Percentiles rank a stretch among this genome's conserved stretches.
phyloP scores from a whole-genome alignment of 2,888 invertebrate genomes.

The Meiosimyza decipiens region DNA sequence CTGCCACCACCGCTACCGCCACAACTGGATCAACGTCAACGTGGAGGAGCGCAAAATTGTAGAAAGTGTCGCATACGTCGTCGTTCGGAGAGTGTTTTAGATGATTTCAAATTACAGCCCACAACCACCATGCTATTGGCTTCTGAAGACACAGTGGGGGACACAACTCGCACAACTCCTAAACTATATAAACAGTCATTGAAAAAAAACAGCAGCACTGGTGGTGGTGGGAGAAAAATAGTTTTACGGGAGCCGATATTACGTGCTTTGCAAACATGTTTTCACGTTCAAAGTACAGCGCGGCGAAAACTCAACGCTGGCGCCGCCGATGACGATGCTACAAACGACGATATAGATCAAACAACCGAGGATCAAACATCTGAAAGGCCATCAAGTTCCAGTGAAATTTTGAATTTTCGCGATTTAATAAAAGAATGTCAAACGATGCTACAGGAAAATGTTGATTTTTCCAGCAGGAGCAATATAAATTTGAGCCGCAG shows the following conservation, averaged over 20 bases:
- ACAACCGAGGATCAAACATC: neutral
- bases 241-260: slow-evolving; percentile 56
- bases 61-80: slow-evolving; percentile 53
- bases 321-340: neutral
- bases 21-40: slow-evolving; percentile 33
- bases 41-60: slow-evolving; percentile 38
- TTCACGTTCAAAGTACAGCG: slow-evolving; percentile 39
- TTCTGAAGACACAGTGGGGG: slow-evolving; percentile 28
- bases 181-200: slow-evolving; percentile 51
- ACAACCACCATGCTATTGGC: neutral
- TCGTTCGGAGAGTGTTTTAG: slow-evolving; percentile 56
- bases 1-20: slow-evolving; percentile 1
- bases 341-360: neutral
- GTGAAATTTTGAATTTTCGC: slow-evolving; percentile 54
- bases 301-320: slow-evolving; percentile 34
- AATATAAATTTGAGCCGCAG: slow-evolving; percentile 44
- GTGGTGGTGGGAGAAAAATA: slow-evolving; percentile 41
- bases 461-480: slow-evolving; percentile 47
- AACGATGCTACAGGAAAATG: slow-evolving; percentile 51
- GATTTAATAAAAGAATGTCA: slow-evolving; percentile 60
- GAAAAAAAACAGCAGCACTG: slow-evolving; percentile 42
- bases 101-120: slow-evolving; percentile 52
- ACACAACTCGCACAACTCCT: slow-evolving; percentile 27
- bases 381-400: neutral
- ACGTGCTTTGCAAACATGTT: slow-evolving; percentile 46